Conservation (phyloP, 2,113 vertebrate species). For the Cinclus cinclus region DNA sequence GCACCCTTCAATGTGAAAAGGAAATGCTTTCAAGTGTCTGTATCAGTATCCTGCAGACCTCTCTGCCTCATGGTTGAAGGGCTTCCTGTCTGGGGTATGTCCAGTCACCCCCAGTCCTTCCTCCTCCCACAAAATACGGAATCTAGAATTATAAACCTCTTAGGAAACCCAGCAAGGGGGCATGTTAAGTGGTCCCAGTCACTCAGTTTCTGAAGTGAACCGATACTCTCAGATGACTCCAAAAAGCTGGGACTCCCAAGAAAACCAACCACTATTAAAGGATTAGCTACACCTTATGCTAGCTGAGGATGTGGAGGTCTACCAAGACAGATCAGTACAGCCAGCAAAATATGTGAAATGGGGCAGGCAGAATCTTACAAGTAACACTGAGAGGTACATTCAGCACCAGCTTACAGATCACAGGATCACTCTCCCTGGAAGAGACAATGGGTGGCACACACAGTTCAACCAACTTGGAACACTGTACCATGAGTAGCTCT, state of each 20-base stretch:
- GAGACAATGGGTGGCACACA: background rate
- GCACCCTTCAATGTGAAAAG: background rate
- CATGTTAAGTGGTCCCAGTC: background rate
- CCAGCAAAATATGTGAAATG: background rate
- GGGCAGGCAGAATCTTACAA: background rate
- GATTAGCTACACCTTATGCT: background rate
- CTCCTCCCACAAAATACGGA: background rate
- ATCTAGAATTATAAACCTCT: background rate
- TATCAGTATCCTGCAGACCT: background rate
- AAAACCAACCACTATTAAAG: background rate
- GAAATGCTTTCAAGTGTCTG: fast-evolving
- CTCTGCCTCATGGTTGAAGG: background rate
- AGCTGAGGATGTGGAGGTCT: background rate
- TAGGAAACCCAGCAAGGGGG: background rate
- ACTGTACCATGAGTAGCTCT: background rate
- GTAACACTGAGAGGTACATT: background rate
- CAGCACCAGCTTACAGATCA: background rate
- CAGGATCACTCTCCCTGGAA: fast-evolving
- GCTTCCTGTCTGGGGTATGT: background rate
- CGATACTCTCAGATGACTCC: background rate
- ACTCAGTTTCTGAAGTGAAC: background rate
- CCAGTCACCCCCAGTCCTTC: background rate
- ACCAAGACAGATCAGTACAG: background rate
- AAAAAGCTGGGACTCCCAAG: background rate
- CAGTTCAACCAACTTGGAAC: background rate